phyloP scores from a whole-genome alignment of 2,797 vertebrate genomes.

The Anolis apletophallus region DNA sequence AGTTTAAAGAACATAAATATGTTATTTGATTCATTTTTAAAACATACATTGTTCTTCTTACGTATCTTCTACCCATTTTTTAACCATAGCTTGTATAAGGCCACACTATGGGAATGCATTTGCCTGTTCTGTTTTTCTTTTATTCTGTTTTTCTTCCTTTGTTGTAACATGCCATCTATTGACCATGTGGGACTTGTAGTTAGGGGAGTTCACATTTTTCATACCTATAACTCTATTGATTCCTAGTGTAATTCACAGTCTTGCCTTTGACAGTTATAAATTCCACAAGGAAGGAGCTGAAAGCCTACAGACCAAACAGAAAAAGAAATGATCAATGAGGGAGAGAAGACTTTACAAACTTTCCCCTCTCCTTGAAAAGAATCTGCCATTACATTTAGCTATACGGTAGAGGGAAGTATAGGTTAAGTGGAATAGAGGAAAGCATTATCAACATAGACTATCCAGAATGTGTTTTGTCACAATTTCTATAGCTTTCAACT shows the following conservation, averaged over 20 bases:
- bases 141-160: background rate
- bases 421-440: slow-evolving; percentile 2
- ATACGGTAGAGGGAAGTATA: background rate
- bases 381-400: background rate
- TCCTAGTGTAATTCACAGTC: slow-evolving; percentile 33
- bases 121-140: background rate
- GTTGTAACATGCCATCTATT: slow-evolving; percentile 33
- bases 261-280: slow-evolving; percentile 47
- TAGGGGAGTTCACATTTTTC: slow-evolving; percentile 37
- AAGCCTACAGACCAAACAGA: slow-evolving; percentile 24
- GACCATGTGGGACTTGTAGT: slow-evolving; percentile 35
- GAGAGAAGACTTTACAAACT: slow-evolving; percentile 15
- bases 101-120: background rate
- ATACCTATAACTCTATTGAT: slow-evolving; percentile 37
- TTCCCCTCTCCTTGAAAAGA: background rate
- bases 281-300: slow-evolving; percentile 5
- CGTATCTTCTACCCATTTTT: background rate
- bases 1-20: background rate
- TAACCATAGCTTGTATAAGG: background rate
- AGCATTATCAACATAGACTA: background rate
- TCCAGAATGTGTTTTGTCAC: slow-evolving; percentile 7
- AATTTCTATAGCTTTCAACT: slow-evolving; percentile 16
- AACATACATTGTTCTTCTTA: background rate
- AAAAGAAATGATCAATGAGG: slow-evolving; percentile 36
- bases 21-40: background rate